Percentiles rank a stretch among this genome's conserved stretches.
Conservation (phyloP, 1,140 invertebrate species). For the Microplitis mediator region DNA sequence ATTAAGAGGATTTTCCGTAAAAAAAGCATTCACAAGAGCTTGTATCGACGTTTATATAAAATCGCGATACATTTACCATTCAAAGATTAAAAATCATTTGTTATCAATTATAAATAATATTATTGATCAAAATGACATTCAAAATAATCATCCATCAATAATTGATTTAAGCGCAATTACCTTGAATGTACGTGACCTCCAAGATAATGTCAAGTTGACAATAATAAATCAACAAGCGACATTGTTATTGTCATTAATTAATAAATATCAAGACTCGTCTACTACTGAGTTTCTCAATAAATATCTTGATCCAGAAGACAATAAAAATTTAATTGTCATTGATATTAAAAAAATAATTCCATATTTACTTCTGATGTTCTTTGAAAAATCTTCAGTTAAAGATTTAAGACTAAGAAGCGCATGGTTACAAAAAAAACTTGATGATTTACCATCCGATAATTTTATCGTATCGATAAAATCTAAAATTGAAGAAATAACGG, state of each 20-base stretch:
- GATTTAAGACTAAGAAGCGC: constrained; percentile 37
- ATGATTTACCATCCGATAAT: neutral
- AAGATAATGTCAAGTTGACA: constrained; percentile 45
- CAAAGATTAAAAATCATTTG: constrained; percentile 43
- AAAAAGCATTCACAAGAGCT: constrained; percentile 64
- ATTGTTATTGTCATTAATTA: constrained; percentile 34
- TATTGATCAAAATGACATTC: constrained; percentile 28
- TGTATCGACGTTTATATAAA: constrained; percentile 75
- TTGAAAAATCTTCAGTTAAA: constrained; percentile 43
- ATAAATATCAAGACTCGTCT: constrained; percentile 4
- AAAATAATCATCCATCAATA: neutral
- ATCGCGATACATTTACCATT: constrained; percentile 58
- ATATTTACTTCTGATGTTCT: constrained; percentile 50
- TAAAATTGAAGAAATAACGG: constrained; percentile 15
- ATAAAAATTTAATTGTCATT: constrained; percentile 1
- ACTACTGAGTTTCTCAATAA: constrained; percentile 41
- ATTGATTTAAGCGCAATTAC: constrained; percentile 42
- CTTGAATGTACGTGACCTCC: constrained; percentile 40
- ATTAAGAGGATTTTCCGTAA: constrained; percentile 64
- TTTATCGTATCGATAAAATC: constrained; percentile 39
- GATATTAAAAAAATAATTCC: constrained; percentile 38
- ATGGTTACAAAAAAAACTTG: constrained; percentile 35
- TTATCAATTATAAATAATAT: constrained; percentile 42
- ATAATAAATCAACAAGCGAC: constrained; percentile 52
- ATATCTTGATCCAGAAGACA: constrained; percentile 31